Base-by-base conservation (phyloP, 2,797 vertebrate species). In the Phrynocephalus vlangalii region DNA sequence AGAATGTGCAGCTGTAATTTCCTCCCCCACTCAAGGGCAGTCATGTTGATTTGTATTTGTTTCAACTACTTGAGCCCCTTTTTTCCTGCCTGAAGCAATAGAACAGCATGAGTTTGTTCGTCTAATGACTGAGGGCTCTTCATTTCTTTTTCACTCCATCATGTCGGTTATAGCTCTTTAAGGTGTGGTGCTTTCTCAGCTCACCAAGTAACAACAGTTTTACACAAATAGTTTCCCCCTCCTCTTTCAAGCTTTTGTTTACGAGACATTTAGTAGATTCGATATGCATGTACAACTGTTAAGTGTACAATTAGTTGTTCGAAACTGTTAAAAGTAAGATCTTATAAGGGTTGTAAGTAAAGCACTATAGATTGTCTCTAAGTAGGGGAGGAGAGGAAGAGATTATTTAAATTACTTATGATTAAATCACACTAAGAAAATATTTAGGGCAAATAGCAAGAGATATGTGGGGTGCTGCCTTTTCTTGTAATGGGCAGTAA, bases 381-480 rank as follows among this genome's bases (percentile, higher is more conserved):
- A 60, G 72, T 38, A 89, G 28, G 33, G 83, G 71, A 83, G 90
- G 89, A 86, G 33, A 77, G 24, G 92, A 89, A 79, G 83, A 86
- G 71, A 52, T 52, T 28, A 83, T 30, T 90, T 20, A 4, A 78
- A 87, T 92, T 83, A 83, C 76, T 92, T 93, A 89, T 92, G 82
- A 90, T 91, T 91, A 94, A 90, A 86, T 77, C 60, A 90, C 90
- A 77, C 85, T 83, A 66, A 82, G 67, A 38, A 89, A 88, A 87
- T 73, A 85, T 93, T 89, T 71, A 83, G 68, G 33, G 22, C 73
- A 73, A 75, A 75, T 9, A 22, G 60, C 9, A 85, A 20, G 52
- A 20, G 33, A 76, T 66, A 63, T 44, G 60, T 6, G 72, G 33
- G 60, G 56, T 7, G 18, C 2, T 50, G 44, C 48, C 7, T 26